Evolutionary conservation across 2,113 vertebrate species (phyloP).

Genomic region (Rallus limicola): DNA sequence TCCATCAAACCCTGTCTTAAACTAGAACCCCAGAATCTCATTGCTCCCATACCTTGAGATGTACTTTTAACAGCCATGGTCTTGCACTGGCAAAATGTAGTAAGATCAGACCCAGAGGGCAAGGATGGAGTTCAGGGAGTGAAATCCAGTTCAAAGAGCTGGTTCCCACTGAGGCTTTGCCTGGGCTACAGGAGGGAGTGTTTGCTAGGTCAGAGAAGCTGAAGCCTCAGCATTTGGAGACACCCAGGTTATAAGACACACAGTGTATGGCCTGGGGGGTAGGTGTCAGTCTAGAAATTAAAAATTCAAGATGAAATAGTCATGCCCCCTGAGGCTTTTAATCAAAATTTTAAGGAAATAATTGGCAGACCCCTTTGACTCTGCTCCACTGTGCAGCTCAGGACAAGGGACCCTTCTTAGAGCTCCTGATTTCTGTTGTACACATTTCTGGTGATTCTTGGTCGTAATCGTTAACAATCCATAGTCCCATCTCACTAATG

Average conservation of each 20-base stretch:
- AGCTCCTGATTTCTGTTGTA: background rate
- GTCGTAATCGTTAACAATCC: background rate
- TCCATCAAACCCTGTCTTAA: background rate
- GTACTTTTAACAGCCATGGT: background rate
- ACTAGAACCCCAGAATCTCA: background rate
- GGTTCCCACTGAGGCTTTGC: background rate
- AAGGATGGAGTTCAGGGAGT: background rate
- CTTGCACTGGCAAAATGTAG: background rate
- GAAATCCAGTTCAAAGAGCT: background rate
- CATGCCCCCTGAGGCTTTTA: background rate
- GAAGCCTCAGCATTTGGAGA: background rate
- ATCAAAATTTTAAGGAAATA: background rate
- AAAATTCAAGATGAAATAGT: background rate
- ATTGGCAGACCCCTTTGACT: background rate
- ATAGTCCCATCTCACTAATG: background rate
- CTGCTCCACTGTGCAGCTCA: background rate
- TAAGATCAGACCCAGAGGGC: background rate
- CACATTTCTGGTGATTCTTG: background rate
- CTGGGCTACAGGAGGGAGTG: background rate
- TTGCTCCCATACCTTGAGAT: background rate
- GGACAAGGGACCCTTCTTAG: background rate
- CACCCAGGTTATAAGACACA: accelerated
- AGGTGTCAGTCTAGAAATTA: background rate
- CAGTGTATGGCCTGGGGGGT: background rate
- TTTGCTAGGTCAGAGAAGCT: background rate